Evolutionary conservation across 2,113 vertebrate species (phyloP).

Genomic region (Nannospalax galili): DNA sequence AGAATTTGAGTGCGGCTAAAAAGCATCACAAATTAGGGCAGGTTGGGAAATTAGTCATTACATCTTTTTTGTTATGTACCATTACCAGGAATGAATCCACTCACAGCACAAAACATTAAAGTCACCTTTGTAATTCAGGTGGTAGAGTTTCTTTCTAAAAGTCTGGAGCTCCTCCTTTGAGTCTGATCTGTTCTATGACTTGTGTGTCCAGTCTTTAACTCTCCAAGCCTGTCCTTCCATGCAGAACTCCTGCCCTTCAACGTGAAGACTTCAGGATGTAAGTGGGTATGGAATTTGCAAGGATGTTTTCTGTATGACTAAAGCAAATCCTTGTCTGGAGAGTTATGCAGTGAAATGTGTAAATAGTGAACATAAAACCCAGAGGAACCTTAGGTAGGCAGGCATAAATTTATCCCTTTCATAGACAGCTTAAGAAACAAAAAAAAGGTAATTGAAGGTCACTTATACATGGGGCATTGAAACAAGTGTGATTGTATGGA

Average conservation of each 20-base stretch:
- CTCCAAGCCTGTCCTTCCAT: background rate
- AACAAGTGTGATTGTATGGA: slow-evolving; percentile 40
- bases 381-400: background rate
- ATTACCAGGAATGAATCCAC: slow-evolving; percentile 36
- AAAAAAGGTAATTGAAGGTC: slow-evolving; percentile 8
- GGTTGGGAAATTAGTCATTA: slow-evolving; percentile 31
- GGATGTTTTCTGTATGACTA: background rate
- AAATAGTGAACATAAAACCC: background rate
- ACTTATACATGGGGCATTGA: slow-evolving; percentile 35
- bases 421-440: background rate
- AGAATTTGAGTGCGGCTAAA: slow-evolving; percentile 30
- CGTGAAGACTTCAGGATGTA: background rate
- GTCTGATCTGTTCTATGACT: slow-evolving; percentile 71
- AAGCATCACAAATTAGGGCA: slow-evolving; percentile 46
- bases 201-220: slow-evolving; percentile 75
- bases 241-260: background rate
- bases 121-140: slow-evolving; percentile 58
- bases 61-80: background rate
- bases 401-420: background rate
- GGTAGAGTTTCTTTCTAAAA: slow-evolving; percentile 36
- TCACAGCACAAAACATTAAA: background rate
- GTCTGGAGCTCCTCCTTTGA: slow-evolving; percentile 48
- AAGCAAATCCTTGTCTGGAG: background rate
- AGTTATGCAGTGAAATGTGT: background rate
- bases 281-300: background rate